A percentile compares a stretch with the other conserved stretches of the same genome.
These are phyloP conservation scores for Celastrina argiolus DNA, from an alignment of 2,888 invertebrate species.

Conservation along the genomic window DNA sequence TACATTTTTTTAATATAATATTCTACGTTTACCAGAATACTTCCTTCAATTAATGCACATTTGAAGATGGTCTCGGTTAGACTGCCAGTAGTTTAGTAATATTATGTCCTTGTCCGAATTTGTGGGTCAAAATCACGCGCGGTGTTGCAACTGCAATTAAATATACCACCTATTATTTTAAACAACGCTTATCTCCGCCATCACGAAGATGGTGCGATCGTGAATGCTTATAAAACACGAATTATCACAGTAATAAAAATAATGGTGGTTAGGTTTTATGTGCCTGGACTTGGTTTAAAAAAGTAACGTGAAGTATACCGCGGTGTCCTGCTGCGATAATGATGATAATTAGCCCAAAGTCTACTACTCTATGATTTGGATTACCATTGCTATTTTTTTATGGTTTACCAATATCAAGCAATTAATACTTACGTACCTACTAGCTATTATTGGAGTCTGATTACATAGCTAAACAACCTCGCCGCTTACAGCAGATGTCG, in stretches of 20 bases:
- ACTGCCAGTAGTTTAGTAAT: conserved; percentile 48
- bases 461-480: not conserved
- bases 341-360: too few species aligned
- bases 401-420: not conserved
- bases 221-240: not conserved
- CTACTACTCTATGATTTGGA: too few species aligned
- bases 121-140: conserved; percentile 59
- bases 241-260: not conserved
- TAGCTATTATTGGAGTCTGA: not conserved
- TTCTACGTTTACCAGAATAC: not conserved
- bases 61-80: conserved; percentile 30
- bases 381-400: not conserved
- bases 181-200: conserved; percentile 49
- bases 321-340: too few species aligned
- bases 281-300: too few species aligned
- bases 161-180: conserved; percentile 59
- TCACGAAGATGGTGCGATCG: conserved; percentile 18
- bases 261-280: not conserved
- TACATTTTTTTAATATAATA: too few species aligned
- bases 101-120: conserved; percentile 53
- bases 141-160: conserved; percentile 64
- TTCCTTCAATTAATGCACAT: not conserved
- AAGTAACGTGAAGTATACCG: too few species aligned
- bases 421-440: not conserved
- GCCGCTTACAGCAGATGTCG: not conserved